Evolutionary conservation across 2,888 invertebrate genomes (phyloP).

Genomic region (Chloroclystis v-ata): DNA sequence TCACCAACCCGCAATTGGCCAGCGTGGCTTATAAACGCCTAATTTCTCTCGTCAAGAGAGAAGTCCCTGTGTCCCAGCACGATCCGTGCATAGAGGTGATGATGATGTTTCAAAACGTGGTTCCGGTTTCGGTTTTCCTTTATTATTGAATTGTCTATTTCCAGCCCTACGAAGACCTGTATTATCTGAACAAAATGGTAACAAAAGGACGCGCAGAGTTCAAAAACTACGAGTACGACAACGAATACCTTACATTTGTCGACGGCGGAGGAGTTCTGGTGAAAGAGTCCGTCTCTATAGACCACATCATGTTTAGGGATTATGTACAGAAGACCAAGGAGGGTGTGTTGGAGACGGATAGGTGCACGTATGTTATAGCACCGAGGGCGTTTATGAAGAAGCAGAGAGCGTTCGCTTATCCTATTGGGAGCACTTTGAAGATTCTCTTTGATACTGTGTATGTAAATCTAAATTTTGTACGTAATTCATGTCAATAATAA

Average conservation of each 20-base stretch:
- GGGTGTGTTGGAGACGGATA: slow-evolving; percentile 76
- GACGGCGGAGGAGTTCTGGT: slow-evolving; percentile 67
- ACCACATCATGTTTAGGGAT: slow-evolving; percentile 83
- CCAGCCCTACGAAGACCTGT: slow-evolving; percentile 62
- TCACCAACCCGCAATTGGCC: too few relatives aligned
- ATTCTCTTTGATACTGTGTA: slow-evolving; percentile 84
- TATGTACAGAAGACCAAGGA: slow-evolving; percentile 80
- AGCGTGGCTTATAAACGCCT: too few relatives aligned
- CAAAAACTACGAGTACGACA: slow-evolving; percentile 41
- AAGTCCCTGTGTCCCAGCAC: too few relatives aligned
- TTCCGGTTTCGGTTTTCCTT: too few relatives aligned
- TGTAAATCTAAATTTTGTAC: slow-evolving; percentile 42
- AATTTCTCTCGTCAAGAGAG: too few relatives aligned
- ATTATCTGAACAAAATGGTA: slow-evolving; percentile 64
- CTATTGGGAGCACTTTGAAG: slow-evolving; percentile 78
- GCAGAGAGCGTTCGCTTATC: slow-evolving; percentile 85
- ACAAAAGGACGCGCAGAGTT: slow-evolving; percentile 59
- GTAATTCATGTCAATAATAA: too few relatives aligned
- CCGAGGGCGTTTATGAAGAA: slow-evolving; percentile 81
- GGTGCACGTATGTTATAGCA: slow-evolving; percentile 88
- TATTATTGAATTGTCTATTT: background rate
- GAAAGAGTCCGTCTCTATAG: slow-evolving; percentile 83
- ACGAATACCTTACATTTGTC: slow-evolving; percentile 52
- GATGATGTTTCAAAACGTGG: too few relatives aligned
- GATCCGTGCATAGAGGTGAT: too few relatives aligned